phyloP scores from a whole-genome alignment of 2,797 vertebrate genomes.

The Capromys pilorides region DNA sequence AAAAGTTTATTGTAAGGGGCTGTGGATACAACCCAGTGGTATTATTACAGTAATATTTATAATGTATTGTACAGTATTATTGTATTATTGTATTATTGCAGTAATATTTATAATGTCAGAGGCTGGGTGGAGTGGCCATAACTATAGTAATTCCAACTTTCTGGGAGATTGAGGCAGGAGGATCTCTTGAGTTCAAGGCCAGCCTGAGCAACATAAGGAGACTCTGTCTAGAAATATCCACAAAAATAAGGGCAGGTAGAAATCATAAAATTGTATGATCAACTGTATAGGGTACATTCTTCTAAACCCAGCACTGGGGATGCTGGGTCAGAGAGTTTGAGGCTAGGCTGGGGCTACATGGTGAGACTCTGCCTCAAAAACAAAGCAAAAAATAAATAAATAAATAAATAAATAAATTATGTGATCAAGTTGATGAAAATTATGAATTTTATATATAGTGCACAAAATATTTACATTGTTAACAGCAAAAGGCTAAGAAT shows the following conservation, averaged over 20 bases:
- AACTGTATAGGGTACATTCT: neutral
- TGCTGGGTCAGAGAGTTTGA: neutral
- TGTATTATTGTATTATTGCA: neutral
- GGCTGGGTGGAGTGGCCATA: neutral
- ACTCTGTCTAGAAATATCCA: neutral
- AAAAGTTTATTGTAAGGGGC: neutral
- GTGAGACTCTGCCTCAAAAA: neutral
- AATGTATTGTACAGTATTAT: too few species aligned
- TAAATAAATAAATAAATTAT: neutral
- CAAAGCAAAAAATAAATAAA: neutral
- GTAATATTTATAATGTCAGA: neutral
- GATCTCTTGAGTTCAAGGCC: neutral
- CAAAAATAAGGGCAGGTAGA: neutral
- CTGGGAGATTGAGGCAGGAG: neutral
- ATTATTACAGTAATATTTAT: neutral
- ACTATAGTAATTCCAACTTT: neutral
- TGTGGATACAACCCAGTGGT: too few species aligned
- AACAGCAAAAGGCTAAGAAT: constrained; percentile 3
- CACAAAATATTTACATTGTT: neutral
- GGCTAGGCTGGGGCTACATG: neutral
- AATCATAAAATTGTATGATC: neutral
- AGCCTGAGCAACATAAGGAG: neutral
- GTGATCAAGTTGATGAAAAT: neutral
- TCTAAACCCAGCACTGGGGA: neutral
- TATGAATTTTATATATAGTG: neutral